Evolutionary conservation across 35 echinoderm and acorn worm genomes (phyloP).

Genomic region (Patiria miniata): DNA sequence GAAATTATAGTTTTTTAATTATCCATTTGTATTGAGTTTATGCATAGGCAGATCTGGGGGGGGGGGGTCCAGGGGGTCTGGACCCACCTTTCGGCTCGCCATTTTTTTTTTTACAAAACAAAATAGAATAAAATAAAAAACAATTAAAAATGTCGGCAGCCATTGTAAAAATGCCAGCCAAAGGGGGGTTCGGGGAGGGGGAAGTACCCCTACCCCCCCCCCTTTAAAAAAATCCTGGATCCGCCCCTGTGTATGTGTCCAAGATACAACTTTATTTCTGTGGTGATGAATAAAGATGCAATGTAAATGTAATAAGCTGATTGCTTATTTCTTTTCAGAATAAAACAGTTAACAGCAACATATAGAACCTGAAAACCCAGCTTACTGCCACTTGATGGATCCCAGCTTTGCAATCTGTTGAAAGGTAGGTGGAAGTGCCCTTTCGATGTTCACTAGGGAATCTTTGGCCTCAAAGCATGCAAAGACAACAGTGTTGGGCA

Average conservation of each 20-base stretch:
- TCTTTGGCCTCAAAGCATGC: slow-evolving; percentile 58
- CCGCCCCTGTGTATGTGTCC: too few species aligned
- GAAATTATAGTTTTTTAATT: background rate
- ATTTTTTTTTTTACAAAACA: too few species aligned
- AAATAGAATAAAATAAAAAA: too few species aligned
- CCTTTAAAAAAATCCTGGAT: too few species aligned
- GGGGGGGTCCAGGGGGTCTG: too few species aligned
- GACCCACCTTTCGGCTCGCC: too few species aligned
- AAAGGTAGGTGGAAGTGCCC: background rate
- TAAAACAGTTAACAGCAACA: background rate
- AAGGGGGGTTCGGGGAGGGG: too few species aligned
- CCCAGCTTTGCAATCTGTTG: background rate
- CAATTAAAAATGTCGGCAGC: too few species aligned
- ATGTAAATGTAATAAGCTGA: background rate
- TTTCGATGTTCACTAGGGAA: background rate
- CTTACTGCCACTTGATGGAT: slow-evolving; percentile 2
- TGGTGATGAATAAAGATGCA: background rate
- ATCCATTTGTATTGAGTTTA: background rate
- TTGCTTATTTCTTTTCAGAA: background rate
- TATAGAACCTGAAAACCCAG: background rate
- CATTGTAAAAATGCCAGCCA: too few species aligned
- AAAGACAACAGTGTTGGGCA: slow-evolving; percentile 50
- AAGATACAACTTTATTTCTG: too few species aligned
- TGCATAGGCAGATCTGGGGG: too few species aligned
- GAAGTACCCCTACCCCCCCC: too few species aligned